Percentiles rank a stretch among this genome's conserved stretches.
These are phyloP conservation scores for Eretmocerus hayati DNA, from an alignment of 2,888 invertebrate species.

Conservation along the genomic window DNA sequence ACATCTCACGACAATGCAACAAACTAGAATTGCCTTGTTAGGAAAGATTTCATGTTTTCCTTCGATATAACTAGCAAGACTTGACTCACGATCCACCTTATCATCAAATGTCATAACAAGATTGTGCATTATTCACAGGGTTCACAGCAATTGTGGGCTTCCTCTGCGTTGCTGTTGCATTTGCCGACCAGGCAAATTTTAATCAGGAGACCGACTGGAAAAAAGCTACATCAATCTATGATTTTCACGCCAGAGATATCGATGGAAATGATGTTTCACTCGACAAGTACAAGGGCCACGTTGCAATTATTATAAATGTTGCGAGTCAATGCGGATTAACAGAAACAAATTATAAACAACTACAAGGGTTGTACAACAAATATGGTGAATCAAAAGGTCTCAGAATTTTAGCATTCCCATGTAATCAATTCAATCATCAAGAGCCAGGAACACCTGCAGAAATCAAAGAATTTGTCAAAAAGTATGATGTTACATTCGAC, in stretches of 20 bases:
- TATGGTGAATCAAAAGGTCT: constrained; percentile 61
- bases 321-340: constrained; percentile 82
- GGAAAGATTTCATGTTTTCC: too few relatives aligned
- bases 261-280: constrained; percentile 73
- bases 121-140: too few relatives aligned
- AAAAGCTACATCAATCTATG: constrained; percentile 65
- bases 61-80: too few relatives aligned
- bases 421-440: constrained; percentile 57
- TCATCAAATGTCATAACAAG: too few relatives aligned
- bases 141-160: not conserved
- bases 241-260: constrained; percentile 75
- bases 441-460: constrained; percentile 43
- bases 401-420: constrained; percentile 61
- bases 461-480: constrained; percentile 38
- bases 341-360: constrained; percentile 70
- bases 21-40: too few relatives aligned
- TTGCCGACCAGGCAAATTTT: constrained; percentile 22
- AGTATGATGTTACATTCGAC: constrained; percentile 41
- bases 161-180: constrained; percentile 1
- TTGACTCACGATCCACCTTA: too few relatives aligned
- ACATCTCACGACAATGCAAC: too few relatives aligned
- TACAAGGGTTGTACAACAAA: constrained; percentile 66
- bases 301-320: constrained; percentile 78
- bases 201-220: constrained; percentile 51
- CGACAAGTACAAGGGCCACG: constrained; percentile 71